Percentiles rank a stretch among this genome's conserved stretches.
phyloP scores from a whole-genome alignment of 2,888 invertebrate species.

The Pelosia muscerda region DNA sequence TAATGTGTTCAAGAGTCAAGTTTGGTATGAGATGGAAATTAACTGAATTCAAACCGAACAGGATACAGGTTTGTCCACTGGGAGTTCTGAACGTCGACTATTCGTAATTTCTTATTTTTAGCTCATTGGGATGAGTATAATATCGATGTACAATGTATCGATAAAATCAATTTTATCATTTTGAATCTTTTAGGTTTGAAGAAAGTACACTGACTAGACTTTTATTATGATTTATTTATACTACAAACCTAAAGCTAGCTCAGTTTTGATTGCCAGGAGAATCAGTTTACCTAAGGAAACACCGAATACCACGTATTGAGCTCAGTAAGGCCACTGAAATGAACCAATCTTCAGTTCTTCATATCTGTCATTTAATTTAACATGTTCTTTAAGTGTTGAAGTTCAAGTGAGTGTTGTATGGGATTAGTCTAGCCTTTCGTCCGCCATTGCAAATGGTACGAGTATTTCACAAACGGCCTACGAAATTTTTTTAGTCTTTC shows the following conservation, averaged over 20 bases:
- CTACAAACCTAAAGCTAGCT: no score
- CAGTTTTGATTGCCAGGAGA: background rate
- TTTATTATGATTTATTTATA: background rate
- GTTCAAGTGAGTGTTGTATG: background rate
- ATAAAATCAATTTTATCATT: slow-evolving; percentile 24
- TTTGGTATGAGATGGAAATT: slow-evolving; percentile 20
- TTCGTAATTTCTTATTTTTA: slow-evolving; percentile 70
- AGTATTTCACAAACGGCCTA: background rate
- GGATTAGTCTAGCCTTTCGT: background rate
- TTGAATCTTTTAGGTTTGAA: background rate
- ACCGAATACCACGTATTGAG: no score
- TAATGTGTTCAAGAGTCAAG: slow-evolving; percentile 1
- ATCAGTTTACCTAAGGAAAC: background rate
- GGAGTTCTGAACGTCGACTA: slow-evolving; percentile 62
- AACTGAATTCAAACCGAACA: slow-evolving; percentile 16
- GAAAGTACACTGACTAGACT: background rate
- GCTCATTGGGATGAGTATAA: slow-evolving; percentile 58
- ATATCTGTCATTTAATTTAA: background rate
- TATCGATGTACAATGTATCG: slow-evolving; percentile 56
- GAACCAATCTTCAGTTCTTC: background rate
- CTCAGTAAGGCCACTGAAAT: no score
- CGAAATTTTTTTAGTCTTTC: background rate
- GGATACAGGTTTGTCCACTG: slow-evolving; percentile 51
- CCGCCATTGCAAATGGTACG: background rate
- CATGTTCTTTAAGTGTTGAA: no score